Conservation (phyloP, 2,797 vertebrate species). For the Crax fasciolata region DNA sequence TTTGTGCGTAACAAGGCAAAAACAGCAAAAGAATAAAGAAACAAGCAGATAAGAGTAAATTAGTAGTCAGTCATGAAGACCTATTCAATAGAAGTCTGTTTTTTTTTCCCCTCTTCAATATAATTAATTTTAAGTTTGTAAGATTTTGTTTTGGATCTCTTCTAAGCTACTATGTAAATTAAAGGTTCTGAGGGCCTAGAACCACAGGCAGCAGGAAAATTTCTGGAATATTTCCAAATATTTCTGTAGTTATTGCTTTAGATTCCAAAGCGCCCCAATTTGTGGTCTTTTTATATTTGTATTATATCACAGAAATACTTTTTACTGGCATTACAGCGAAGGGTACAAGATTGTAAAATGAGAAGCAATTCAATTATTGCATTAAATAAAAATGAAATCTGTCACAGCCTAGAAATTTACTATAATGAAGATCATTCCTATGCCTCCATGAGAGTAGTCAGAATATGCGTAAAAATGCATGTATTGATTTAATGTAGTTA, state of each 20-base stretch:
- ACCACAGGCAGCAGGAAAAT: neutral
- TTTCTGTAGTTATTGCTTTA: neutral
- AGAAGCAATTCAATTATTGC: neutral
- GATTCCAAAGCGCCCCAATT: neutral
- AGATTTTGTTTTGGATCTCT: neutral
- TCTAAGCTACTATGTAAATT: neutral
- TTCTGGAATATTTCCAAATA: neutral
- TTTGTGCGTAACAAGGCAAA: neutral
- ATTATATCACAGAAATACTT: neutral
- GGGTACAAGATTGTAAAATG: neutral
- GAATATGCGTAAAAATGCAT: neutral
- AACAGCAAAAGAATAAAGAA: slow-evolving; percentile 7
- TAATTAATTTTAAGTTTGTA: neutral
- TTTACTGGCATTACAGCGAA: neutral
- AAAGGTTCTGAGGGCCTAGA: neutral
- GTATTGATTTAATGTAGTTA: neutral
- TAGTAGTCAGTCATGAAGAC: neutral
- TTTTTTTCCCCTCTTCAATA: neutral
- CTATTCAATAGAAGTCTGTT: neutral
- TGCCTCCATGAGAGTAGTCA: neutral
- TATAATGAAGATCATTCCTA: neutral
- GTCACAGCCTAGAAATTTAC: neutral
- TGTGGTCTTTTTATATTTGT: neutral
- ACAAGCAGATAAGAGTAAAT: neutral
- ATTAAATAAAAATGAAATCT: neutral